Conservation (phyloP, 1,140 invertebrate species). For the Pseudomyrmex flavicornis region DNA sequence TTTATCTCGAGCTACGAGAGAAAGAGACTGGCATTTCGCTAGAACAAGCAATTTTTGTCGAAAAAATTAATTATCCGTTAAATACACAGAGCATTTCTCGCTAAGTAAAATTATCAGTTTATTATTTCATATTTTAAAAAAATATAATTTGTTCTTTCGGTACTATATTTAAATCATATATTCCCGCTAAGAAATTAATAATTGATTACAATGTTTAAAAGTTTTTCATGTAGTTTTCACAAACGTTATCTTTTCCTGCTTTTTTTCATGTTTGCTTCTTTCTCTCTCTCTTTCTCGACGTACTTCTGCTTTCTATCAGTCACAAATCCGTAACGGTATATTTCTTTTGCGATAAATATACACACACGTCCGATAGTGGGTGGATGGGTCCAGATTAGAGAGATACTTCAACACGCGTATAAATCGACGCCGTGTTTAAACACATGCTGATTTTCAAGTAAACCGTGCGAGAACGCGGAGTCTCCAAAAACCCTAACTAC, state of each 20-base stretch:
- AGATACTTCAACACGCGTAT: conserved; percentile 43
- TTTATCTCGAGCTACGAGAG: conserved; percentile 31
- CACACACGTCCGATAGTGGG: conserved; percentile 1
- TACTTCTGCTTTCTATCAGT: conserved; percentile 49
- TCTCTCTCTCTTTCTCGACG: neutral
- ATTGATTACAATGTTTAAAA: neutral
- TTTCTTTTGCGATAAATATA: conserved; percentile 56
- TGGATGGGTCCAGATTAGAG: neutral
- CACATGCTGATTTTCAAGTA: neutral
- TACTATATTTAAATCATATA: neutral
- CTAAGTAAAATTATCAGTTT: neutral
- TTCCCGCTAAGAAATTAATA: neutral
- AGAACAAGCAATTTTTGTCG: neutral
- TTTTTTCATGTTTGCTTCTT: neutral
- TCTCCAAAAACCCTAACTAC: too few species aligned
- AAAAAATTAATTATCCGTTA: conserved; percentile 14
- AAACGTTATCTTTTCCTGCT: neutral
- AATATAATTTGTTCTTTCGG: neutral
- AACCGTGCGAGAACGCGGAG: neutral
- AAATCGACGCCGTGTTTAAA: conserved; percentile 59
- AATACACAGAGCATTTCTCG: too few species aligned
- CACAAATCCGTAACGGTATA: conserved; percentile 49
- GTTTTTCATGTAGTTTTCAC: neutral
- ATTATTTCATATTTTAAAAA: neutral
- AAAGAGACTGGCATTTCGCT: neutral